Conservation (phyloP, 1,140 invertebrate genomes). For the Lepidostoma basale region DNA sequence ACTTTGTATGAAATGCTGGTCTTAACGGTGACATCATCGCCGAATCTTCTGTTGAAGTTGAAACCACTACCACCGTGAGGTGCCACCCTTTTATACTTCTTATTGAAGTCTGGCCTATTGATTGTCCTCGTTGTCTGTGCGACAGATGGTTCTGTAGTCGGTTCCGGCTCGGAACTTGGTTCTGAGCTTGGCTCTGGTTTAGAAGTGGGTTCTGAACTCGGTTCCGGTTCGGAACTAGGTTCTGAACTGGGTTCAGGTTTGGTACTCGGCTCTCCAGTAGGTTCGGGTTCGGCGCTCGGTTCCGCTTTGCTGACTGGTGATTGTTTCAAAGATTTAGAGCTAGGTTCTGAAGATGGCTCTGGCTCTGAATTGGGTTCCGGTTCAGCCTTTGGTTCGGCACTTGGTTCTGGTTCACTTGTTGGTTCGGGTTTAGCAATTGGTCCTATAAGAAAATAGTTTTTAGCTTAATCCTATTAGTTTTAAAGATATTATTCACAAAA, state of each 20-base stretch:
- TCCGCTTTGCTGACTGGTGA: slow-evolving; percentile 46
- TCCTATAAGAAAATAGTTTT: slow-evolving; percentile 44
- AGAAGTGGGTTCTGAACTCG: slow-evolving; percentile 53
- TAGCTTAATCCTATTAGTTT: too few species aligned
- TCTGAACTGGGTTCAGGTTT: slow-evolving; percentile 55
- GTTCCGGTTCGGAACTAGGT: slow-evolving; percentile 53
- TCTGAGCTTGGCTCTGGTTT: slow-evolving; percentile 51
- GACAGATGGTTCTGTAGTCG: slow-evolving; percentile 40
- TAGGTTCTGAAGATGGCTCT: slow-evolving; percentile 43
- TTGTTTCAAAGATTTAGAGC: slow-evolving; percentile 37
- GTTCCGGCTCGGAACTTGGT: slow-evolving; percentile 58
- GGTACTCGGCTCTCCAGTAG: slow-evolving; percentile 51
- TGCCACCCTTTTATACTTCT: slow-evolving; percentile 61
- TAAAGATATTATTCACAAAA: too few species aligned
- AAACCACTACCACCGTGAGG: slow-evolving; percentile 56
- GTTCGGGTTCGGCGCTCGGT: slow-evolving; percentile 43
- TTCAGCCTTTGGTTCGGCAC: slow-evolving; percentile 52
- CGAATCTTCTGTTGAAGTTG: slow-evolving; percentile 55
- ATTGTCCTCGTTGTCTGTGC: slow-evolving; percentile 48
- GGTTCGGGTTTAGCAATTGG: slow-evolving; percentile 55
- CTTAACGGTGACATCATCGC: slow-evolving; percentile 69
- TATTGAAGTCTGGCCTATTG: slow-evolving; percentile 47
- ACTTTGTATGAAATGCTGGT: slow-evolving; percentile 77
- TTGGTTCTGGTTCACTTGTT: slow-evolving; percentile 49
- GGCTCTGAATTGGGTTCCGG: slow-evolving; percentile 57